A percentile compares a stretch with the other conserved stretches of the same genome.
Evolutionary conservation across 2,113 vertebrate species (phyloP).

Genomic region (Lophotis ruficrista): DNA sequence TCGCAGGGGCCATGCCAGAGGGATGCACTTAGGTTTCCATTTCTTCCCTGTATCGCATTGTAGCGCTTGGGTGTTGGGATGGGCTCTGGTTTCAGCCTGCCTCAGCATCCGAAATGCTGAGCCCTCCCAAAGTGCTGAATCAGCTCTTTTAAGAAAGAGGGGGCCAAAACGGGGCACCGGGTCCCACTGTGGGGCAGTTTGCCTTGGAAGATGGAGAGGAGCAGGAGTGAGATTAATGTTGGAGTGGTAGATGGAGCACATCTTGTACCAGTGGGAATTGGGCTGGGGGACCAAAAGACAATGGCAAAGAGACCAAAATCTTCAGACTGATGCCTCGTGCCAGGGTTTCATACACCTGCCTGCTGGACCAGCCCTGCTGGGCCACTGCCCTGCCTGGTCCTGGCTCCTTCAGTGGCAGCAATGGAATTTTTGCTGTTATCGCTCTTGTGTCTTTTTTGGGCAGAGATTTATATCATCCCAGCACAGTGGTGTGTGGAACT

Average conservation of each 20-base stretch:
- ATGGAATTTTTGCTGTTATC: neutral
- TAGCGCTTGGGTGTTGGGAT: neutral
- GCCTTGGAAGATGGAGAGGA: neutral
- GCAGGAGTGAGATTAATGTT: neutral
- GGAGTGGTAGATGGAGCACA: neutral
- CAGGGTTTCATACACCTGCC: neutral
- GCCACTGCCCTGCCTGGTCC: neutral
- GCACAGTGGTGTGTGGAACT: accelerated
- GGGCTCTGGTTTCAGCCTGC: slow-evolving; percentile 4
- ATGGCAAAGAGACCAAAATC: neutral
- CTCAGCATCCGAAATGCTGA: neutral
- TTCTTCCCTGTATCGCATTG: neutral
- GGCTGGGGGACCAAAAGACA: too few relatives aligned
- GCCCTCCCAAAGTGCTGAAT: accelerated
- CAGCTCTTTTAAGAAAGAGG: neutral
- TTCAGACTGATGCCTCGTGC: accelerated
- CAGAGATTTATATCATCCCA: neutral
- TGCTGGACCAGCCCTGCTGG: neutral
- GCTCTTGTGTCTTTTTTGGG: accelerated
- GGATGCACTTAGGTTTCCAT: neutral
- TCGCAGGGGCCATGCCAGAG: neutral
- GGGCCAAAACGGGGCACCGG: accelerated
- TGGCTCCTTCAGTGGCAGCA: neutral
- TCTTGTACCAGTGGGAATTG: accelerated
- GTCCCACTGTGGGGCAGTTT: neutral